Percentiles rank a stretch among this genome's conserved stretches.
Evolutionary conservation across 2,888 invertebrate genomes (phyloP).

Genomic region (Nemotelus pantherinus): DNA sequence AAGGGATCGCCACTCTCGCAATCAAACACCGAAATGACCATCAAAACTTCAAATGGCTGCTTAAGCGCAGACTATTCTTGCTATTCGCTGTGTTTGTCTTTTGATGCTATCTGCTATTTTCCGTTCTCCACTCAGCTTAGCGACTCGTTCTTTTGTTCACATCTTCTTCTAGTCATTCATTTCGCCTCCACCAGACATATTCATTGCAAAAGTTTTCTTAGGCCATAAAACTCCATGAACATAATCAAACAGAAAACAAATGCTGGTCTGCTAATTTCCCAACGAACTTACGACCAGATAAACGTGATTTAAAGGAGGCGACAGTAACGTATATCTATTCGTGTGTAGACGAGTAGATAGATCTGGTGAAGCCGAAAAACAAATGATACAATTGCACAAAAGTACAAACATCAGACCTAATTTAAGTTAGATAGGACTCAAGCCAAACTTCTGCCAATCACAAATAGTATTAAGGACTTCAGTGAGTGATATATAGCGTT

Average conservation of each 20-base stretch:
- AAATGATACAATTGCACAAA: neutral
- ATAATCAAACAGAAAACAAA: conserved; percentile 43
- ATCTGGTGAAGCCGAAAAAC: neutral
- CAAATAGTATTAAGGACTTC: conserved; percentile 34
- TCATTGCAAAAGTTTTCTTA: conserved; percentile 40
- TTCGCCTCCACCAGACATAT: neutral
- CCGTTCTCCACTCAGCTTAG: conserved; percentile 10
- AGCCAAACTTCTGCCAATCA: conserved; percentile 33
- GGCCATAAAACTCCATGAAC: conserved; percentile 39
- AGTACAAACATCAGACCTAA: conserved; percentile 39
- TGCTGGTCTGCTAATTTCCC: conserved; percentile 43
- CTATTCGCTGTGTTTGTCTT: conserved; percentile 27
- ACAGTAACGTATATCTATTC: neutral
- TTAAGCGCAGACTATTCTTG: conserved; percentile 27
- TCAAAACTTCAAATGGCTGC: conserved; percentile 32
- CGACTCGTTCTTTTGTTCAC: neutral
- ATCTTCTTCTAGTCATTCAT: conserved; percentile 2
- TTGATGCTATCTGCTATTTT: conserved; percentile 2
- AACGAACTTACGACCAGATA: conserved; percentile 41
- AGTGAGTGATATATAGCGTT: conserved; percentile 11
- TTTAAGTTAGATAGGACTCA: conserved; percentile 38
- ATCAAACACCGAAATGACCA: conserved; percentile 35
- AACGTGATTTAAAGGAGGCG: conserved; percentile 43
- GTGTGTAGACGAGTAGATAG: neutral
- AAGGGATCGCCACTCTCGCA: conserved; percentile 7